phyloP scores from a whole-genome alignment of 1,140 invertebrate species.

The Papilio dardanus region DNA sequence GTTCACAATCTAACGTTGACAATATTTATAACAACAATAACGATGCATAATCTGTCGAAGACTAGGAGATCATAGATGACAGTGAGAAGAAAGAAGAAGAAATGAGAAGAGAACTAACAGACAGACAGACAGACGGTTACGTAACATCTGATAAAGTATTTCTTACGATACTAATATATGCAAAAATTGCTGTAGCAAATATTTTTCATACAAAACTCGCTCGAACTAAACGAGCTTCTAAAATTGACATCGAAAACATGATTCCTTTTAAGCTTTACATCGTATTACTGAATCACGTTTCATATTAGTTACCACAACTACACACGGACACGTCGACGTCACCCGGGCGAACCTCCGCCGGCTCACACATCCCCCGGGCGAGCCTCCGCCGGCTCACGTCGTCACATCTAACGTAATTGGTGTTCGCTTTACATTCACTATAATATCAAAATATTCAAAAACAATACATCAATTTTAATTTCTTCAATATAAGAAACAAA shows the following conservation, averaged over 20 bases:
- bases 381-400: conserved; percentile 21
- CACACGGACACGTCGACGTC: conserved; percentile 60
- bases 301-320: conserved; percentile 66
- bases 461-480: conserved; percentile 5
- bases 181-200: conserved; percentile 78
- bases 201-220: conserved; percentile 66
- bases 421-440: conserved; percentile 45
- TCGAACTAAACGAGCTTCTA: conserved; percentile 66
- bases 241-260: conserved; percentile 80
- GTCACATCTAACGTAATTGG: conserved; percentile 57
- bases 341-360: background rate
- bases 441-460: conserved; percentile 25
- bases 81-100: conserved; percentile 41
- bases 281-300: conserved; percentile 48
- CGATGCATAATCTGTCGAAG: conserved; percentile 36
- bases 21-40: conserved; percentile 74
- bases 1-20: conserved; percentile 24
- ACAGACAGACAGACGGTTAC: conserved; percentile 36
- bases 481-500: conserved; percentile 33
- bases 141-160: conserved; percentile 63
- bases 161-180: conserved; percentile 61
- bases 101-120: conserved; percentile 38
- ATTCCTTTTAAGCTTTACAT: conserved; percentile 73
- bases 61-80: conserved; percentile 37
- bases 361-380: background rate